phyloP scores from a whole-genome alignment of 1,140 invertebrate genomes.

The Macrobrachium rosenbergii region DNA sequence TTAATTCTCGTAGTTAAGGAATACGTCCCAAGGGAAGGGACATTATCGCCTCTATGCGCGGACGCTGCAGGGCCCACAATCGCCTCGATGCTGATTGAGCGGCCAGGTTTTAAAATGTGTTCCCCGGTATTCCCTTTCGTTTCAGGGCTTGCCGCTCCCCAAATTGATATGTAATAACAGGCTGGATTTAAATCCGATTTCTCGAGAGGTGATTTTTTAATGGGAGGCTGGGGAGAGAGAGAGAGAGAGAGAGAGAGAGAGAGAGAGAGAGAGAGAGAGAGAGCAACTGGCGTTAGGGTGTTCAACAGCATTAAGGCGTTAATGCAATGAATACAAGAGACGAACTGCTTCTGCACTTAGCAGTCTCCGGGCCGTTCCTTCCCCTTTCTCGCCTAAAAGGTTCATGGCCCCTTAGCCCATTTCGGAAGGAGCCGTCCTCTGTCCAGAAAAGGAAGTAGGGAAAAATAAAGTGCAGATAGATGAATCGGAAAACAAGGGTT shows the following conservation, averaged over 20 bases:
- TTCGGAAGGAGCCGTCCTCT: too few species aligned
- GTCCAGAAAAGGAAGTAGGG: too few species aligned
- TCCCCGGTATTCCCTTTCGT: constrained; percentile 24
- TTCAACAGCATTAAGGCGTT: constrained; percentile 1
- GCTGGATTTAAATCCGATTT: constrained; percentile 38
- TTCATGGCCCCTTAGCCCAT: too few species aligned
- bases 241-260: constrained; percentile 4
- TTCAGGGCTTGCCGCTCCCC: constrained; percentile 28
- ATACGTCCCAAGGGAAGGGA: background rate
- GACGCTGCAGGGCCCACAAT: background rate
- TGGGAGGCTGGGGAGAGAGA: constrained; percentile 6
- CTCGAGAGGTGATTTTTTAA: constrained; percentile 42
- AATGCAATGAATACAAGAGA: background rate
- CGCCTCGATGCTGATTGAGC: background rate
- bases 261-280: background rate
- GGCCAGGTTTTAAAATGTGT: constrained; percentile 20
- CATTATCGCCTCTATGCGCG: background rate
- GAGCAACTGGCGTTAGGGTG: background rate
- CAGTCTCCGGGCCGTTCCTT: too few species aligned
- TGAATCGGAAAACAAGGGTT: too few species aligned
- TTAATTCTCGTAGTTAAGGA: constrained; percentile 56
- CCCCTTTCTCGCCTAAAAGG: too few species aligned
- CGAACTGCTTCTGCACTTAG: too few species aligned
- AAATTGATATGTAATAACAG: constrained; percentile 59
- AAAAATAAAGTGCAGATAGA: too few species aligned